Percentiles rank a stretch among this genome's conserved stretches.
These are phyloP conservation scores for Eulemur macaco DNA, from an alignment of 2,113 vertebrate genomes.

Conservation along the genomic window DNA sequence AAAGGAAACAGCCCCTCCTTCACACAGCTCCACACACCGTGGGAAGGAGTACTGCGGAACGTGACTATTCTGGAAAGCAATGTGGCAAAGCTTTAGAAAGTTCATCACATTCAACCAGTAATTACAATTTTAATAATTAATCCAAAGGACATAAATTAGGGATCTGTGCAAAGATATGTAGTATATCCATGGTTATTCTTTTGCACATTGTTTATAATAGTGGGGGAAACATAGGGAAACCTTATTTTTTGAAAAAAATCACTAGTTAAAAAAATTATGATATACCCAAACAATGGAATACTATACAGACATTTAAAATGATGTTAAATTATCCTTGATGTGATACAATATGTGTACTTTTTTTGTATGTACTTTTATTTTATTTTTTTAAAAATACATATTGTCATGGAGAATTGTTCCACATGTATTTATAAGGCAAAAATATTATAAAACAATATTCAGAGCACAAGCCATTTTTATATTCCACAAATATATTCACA, in stretches of 20 bases:
- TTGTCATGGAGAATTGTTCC: neutral
- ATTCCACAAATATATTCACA: neutral
- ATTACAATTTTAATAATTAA: neutral
- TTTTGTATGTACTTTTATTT: neutral
- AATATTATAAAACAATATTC: conserved; percentile 29
- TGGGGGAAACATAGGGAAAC: neutral
- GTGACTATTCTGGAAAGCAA: neutral
- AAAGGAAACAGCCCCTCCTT: neutral
- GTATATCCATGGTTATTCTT: neutral
- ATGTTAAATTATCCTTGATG: neutral
- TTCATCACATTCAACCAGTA: neutral
- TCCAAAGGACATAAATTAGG: neutral
- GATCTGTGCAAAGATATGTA: neutral
- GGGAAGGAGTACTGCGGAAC: neutral
- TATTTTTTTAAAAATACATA: conserved; percentile 17
- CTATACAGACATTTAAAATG: neutral
- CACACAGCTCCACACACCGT: neutral
- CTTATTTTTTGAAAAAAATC: conserved; percentile 36
- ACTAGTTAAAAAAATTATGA: neutral
- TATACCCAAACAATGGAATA: neutral
- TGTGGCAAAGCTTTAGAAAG: neutral
- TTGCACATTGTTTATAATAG: neutral
- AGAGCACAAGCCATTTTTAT: neutral
- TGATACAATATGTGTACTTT: neutral
- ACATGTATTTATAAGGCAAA: neutral